Conservation (phyloP, 1,140 invertebrate species). For the Dendroctonus valens region DNA sequence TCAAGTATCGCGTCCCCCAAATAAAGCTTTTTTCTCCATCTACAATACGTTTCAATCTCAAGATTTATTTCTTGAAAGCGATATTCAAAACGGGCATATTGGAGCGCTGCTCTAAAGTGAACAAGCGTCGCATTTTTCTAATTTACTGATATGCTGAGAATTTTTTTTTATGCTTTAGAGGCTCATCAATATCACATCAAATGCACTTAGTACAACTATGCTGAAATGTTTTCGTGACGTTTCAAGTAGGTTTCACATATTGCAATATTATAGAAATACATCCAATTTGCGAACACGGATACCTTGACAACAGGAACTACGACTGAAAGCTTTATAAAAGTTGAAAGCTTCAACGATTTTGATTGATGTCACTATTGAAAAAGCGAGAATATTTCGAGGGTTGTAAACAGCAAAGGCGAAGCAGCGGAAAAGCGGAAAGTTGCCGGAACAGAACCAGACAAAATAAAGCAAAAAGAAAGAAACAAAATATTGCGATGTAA, state of each 20-base stretch:
- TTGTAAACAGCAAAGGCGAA: constrained; percentile 22
- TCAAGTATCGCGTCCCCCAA: too few species aligned
- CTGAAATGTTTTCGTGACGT: too few species aligned
- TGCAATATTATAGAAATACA: background rate
- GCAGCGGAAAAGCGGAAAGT: constrained; percentile 22
- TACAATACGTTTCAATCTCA: too few species aligned
- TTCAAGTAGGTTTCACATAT: background rate
- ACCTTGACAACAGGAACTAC: constrained; percentile 22
- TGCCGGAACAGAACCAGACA: constrained; percentile 6
- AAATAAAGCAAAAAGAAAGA: constrained; percentile 22
- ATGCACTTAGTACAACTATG: too few species aligned
- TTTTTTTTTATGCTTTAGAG: too few species aligned
- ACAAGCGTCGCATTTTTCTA: too few species aligned
- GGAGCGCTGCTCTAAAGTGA: too few species aligned
- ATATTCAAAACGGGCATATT: too few species aligned
- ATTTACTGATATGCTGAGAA: too few species aligned
- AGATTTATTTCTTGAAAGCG: too few species aligned
- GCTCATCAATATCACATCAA: too few species aligned
- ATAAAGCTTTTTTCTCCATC: too few species aligned
- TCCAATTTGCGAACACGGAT: constrained; percentile 6
- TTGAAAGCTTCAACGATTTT: constrained; percentile 28
- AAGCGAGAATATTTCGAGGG: constrained; percentile 21
- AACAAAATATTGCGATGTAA: constrained; percentile 12
- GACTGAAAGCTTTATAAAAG: constrained; percentile 21
- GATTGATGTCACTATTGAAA: constrained; percentile 25